Evolutionary conservation across 2,797 vertebrate genomes (phyloP).

Genomic region (Alcedo quadribrachys): DNA sequence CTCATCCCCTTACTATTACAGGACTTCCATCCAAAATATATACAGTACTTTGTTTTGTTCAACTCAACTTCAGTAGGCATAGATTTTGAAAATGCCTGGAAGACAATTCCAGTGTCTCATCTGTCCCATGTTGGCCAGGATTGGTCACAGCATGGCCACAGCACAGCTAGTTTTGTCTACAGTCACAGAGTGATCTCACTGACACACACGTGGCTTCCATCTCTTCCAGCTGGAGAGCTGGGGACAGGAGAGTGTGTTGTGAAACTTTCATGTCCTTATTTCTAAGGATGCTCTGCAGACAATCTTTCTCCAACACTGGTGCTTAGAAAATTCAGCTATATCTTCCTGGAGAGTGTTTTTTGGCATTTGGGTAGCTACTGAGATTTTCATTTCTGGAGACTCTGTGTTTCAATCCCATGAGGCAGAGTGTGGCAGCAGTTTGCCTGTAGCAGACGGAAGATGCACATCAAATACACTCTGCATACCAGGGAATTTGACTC

Average conservation of each 20-base stretch:
- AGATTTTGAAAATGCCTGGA: background rate
- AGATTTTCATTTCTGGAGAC: background rate
- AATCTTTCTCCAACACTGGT: rapidly evolving
- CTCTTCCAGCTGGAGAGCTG: background rate
- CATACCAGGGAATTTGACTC: background rate
- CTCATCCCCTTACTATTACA: background rate
- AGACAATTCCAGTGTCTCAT: background rate
- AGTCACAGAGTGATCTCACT: background rate
- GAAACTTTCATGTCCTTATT: background rate
- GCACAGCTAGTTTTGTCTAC: background rate
- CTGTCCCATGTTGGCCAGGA: background rate
- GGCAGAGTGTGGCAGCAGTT: background rate
- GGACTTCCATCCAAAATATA: background rate
- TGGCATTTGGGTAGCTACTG: background rate
- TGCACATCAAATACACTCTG: background rate
- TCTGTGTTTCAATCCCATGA: background rate
- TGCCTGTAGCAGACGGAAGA: background rate
- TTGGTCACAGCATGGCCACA: rapidly evolving
- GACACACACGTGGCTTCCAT: background rate
- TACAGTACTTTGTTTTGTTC: background rate
- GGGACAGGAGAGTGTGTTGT: background rate
- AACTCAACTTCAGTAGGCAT: background rate
- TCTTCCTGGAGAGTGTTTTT: background rate
- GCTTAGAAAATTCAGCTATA: background rate
- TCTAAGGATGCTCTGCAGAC: background rate